Evolutionary conservation across 2,888 invertebrate species (phyloP).

Genomic region (Hedychridium roseum): DNA sequence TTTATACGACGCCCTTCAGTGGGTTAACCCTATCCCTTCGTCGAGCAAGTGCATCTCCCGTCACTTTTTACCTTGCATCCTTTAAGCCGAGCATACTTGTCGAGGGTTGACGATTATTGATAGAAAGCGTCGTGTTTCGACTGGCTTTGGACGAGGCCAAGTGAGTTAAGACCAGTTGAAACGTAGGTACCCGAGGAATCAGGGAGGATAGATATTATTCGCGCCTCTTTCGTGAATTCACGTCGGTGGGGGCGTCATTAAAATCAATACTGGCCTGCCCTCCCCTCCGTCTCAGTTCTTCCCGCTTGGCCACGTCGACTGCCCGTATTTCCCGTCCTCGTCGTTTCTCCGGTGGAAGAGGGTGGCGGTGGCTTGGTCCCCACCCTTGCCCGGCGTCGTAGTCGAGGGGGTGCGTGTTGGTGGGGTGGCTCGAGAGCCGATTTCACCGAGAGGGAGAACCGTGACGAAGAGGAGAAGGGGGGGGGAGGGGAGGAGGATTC

Average conservation of each 20-base stretch:
- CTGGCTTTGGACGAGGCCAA: too few relatives aligned
- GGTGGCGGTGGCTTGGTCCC: not conserved
- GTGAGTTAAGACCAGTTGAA: too few relatives aligned
- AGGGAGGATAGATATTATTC: constrained; percentile 51
- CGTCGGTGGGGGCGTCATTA: constrained; percentile 60
- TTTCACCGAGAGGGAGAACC: constrained; percentile 23
- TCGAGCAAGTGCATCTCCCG: too few relatives aligned
- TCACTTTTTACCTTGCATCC: too few relatives aligned
- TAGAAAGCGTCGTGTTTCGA: too few relatives aligned
- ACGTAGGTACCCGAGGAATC: too few relatives aligned
- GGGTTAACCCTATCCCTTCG: too few relatives aligned
- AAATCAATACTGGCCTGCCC: constrained; percentile 61
- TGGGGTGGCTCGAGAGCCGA: constrained; percentile 23
- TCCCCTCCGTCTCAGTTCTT: constrained; percentile 26
- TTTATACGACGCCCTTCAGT: too few relatives aligned
- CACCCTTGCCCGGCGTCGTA: constrained; percentile 22
- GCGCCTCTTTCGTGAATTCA: constrained; percentile 51
- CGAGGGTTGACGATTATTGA: too few relatives aligned
- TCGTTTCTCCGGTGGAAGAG: too few relatives aligned
- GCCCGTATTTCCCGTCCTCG: too few relatives aligned
- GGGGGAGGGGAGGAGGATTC: constrained; percentile 37
- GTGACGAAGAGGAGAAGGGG: constrained; percentile 37
- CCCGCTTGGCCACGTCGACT: not conserved
- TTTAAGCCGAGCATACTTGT: too few relatives aligned
- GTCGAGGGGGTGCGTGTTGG: constrained; percentile 56